Evolutionary conservation across 2,797 vertebrate genomes (phyloP).

Genomic region (Sebastes trivittatus): DNA sequence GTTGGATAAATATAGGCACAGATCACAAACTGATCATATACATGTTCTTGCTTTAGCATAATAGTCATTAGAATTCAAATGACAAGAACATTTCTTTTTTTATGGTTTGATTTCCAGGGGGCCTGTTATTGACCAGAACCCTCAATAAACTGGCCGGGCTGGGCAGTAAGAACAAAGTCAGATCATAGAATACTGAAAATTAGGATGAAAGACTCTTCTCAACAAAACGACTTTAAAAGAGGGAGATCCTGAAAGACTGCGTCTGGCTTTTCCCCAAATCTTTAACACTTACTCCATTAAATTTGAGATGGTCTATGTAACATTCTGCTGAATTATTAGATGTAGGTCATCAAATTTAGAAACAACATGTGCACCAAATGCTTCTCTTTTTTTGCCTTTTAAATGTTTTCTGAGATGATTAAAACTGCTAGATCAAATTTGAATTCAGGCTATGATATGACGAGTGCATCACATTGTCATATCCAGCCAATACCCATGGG

Average conservation of each 20-base stretch:
- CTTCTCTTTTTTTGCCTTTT: not conserved
- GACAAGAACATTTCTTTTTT: not conserved
- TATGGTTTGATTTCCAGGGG: not conserved
- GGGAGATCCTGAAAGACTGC: not conserved
- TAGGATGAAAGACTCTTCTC: not conserved
- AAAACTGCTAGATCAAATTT: not conserved
- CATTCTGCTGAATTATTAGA: too few relatives aligned
- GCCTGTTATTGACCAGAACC: not conserved
- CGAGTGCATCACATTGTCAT: not conserved
- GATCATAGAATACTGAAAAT: not conserved
- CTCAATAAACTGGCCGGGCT: not conserved
- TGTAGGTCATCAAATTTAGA: too few relatives aligned
- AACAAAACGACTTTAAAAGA: too few relatives aligned
- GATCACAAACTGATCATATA: not conserved
- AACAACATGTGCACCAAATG: too few relatives aligned
- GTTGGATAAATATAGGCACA: not conserved
- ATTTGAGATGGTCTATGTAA: not conserved
- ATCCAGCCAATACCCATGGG: not conserved
- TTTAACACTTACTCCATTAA: not conserved
- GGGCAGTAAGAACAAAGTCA: not conserved
- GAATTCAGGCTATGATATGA: not conserved
- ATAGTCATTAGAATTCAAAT: not conserved
- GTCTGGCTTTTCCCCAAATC: not conserved
- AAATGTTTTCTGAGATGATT: not conserved
- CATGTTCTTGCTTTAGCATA: not conserved